Base-by-base conservation (phyloP, 1,140 invertebrate species). In the Mercenaria mercenaria region DNA sequence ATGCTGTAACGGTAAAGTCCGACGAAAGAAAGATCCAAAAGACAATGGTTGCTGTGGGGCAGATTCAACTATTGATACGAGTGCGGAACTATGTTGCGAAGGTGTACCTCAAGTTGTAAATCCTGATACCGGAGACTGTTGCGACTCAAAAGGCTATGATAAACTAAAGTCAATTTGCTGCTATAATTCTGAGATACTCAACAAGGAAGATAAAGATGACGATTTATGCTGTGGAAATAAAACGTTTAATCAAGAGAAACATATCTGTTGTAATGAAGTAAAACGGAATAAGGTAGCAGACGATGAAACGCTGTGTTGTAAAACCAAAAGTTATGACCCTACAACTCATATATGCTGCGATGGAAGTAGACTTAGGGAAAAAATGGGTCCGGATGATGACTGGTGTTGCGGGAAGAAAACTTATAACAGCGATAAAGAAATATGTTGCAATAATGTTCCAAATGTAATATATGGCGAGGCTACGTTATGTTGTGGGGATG, bases 1-100 rank as follows among this genome's bases (percentile, higher is more conserved):
- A 20, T 88, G 85, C 34, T 88, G 85, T 50, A 26, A 67, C 39
- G 23, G 29, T 61, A 59, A 41, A 26, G 39, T 87, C 0, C 77
- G 43, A 47, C 4, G 15, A 26, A 87, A 87, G 39, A 77, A 20
- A 11, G 50, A 87, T 61, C 18, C 2, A 13, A 61, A 41, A 23
- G 84, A 87, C 20, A 41, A 87, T 64, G 52, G 72, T 34, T 88
- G 85, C 74, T 88, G 85, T 50, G 85, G 85, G 26, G 18, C 47
- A 52, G 41, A 79, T 26, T 39, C 67, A 26, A 74, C 83, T 26
- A 41, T 86, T 32, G 50, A 86, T 56, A 86, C 23, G 4, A 47
- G 10, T 23, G 26, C 41, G 13, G 67, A 86, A 26, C 56, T 80
- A 18, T 88, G 85, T 37, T 88, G 85, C 37, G 26, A 88, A 67